Conservation (phyloP, 2,888 invertebrate species). For the Drosophila nigricruria region DNA sequence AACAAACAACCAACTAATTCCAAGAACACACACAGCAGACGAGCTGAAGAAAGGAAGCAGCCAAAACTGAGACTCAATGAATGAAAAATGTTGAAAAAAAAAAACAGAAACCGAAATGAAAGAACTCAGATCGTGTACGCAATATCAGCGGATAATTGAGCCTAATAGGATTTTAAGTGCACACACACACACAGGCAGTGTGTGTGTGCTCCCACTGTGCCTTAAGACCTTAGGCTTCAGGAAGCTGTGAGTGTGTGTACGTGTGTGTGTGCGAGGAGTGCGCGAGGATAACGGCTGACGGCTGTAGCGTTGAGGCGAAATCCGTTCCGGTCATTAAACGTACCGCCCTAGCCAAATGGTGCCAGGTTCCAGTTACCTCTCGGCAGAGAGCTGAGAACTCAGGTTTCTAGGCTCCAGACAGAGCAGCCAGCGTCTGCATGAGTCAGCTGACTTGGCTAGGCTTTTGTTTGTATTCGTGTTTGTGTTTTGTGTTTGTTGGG, state of each 20-base stretch:
- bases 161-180: constrained; percentile 85
- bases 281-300: constrained; percentile 69
- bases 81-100: constrained; percentile 45
- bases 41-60: constrained; percentile 37
- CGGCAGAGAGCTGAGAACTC: constrained; percentile 10
- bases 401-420: constrained; percentile 35
- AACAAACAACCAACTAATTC: constrained; percentile 67
- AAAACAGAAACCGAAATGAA: constrained; percentile 54
- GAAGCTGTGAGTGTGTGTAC: constrained; percentile 44
- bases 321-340: constrained; percentile 83
- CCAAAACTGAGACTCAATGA: constrained; percentile 54
- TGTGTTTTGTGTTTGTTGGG: constrained; percentile 22
- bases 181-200: constrained; percentile 48
- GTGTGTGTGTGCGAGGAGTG: constrained; percentile 33
- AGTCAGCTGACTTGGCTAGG: constrained; percentile 78
- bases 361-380: constrained; percentile 36
- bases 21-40: constrained; percentile 58
- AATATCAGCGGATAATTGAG: constrained; percentile 83
- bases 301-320: constrained; percentile 63
- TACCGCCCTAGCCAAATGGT: constrained; percentile 62
- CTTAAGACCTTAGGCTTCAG: constrained; percentile 46
- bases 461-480: constrained; percentile 44
- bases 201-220: constrained; percentile 79
- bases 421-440: constrained; percentile 50
- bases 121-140: constrained; percentile 68